Conservation (phyloP, 2,113 vertebrate species). For the Petroica traversi region DNA sequence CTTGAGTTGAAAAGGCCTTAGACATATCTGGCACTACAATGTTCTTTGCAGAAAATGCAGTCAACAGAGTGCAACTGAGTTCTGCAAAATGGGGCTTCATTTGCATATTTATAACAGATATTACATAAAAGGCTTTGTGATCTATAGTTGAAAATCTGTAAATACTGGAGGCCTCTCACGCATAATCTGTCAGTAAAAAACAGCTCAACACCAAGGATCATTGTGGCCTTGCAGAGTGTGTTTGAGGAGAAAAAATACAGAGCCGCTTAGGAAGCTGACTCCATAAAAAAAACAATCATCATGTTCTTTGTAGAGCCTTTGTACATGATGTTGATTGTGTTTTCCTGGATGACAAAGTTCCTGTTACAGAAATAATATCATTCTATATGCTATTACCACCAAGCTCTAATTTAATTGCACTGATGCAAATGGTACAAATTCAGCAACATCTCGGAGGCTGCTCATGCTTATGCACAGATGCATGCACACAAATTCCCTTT, state of each 20-base stretch:
- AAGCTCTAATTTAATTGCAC: constrained; percentile 22
- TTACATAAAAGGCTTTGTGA: constrained; percentile 35
- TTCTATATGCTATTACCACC: background rate
- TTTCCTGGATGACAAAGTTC: constrained; percentile 12
- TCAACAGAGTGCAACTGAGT: background rate
- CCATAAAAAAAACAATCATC: background rate
- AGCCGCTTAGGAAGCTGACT: background rate
- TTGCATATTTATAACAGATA: constrained; percentile 35
- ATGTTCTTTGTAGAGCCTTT: background rate
- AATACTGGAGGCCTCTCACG: background rate
- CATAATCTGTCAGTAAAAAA: background rate
- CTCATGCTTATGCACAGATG: background rate
- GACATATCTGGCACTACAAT: background rate
- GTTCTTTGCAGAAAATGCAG: constrained; percentile 1
- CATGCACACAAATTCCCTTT: background rate
- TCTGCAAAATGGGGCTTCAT: background rate
- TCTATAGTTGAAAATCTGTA: constrained; percentile 10
- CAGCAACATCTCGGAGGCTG: background rate
- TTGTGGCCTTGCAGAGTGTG: background rate
- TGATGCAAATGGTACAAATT: constrained; percentile 19
- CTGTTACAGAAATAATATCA: constrained; percentile 19
- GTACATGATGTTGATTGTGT: background rate
- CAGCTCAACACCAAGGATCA: background rate
- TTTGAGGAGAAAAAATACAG: background rate
- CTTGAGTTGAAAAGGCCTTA: background rate